These are phyloP conservation scores for Drosophila tanythrix DNA, from an alignment of 2,888 invertebrate genomes.

Conservation along the genomic window DNA sequence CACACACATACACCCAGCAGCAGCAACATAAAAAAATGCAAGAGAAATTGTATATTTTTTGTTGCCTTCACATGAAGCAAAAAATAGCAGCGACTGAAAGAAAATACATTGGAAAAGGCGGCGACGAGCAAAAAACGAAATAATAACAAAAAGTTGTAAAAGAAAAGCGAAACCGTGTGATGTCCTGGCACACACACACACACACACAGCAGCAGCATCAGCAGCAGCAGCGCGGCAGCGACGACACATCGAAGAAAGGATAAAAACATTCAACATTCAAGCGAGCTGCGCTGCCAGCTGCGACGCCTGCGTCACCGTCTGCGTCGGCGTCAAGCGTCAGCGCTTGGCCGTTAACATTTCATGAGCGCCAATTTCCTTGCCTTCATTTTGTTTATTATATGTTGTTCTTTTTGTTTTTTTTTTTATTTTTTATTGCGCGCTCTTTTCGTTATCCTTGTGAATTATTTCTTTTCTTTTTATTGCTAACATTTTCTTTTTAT, in stretches of 20 bases:
- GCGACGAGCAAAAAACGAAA: slow-evolving; percentile 74
- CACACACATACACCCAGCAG: slow-evolving; percentile 34
- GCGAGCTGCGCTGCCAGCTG: slow-evolving; percentile 29
- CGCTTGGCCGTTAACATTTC: slow-evolving; percentile 67
- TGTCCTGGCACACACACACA: slow-evolving; percentile 75
- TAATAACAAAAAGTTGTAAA: slow-evolving; percentile 80
- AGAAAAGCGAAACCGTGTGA: slow-evolving; percentile 80
- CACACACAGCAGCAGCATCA: slow-evolving; percentile 34
- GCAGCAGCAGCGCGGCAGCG: slow-evolving; percentile 48
- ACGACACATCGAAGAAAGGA: slow-evolving; percentile 78
- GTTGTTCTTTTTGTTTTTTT: slow-evolving; percentile 31
- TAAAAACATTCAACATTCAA: slow-evolving; percentile 66
- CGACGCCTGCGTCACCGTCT: slow-evolving; percentile 15
- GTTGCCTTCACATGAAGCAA: slow-evolving; percentile 68
- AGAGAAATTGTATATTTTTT: slow-evolving; percentile 61
- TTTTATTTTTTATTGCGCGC: slow-evolving; percentile 1
- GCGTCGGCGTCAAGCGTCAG: slow-evolving; percentile 40
- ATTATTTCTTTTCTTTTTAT: slow-evolving; percentile 16
- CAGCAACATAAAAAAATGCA: slow-evolving; percentile 64
- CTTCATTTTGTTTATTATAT: slow-evolving; percentile 68
- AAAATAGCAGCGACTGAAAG: slow-evolving; percentile 74
- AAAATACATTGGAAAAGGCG: slow-evolving; percentile 72
- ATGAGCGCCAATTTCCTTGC: slow-evolving; percentile 73
- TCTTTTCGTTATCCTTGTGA: slow-evolving; percentile 33
- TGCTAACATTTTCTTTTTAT: slow-evolving; percentile 4